Evolutionary conservation across 2,113 vertebrate genomes (phyloP).

Genomic region (Lanius ludovicianus): DNA sequence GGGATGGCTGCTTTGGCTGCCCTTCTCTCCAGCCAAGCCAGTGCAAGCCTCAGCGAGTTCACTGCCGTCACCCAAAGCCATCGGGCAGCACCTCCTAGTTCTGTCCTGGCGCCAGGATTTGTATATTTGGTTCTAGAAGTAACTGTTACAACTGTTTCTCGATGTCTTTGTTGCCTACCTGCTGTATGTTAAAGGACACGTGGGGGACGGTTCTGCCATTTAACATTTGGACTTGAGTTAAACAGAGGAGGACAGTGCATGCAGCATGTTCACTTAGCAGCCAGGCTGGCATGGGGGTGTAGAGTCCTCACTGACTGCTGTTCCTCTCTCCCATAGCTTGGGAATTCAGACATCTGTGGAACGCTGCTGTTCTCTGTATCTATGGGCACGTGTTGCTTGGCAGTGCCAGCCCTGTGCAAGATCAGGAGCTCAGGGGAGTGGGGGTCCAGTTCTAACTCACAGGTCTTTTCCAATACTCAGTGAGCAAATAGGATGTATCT

Average conservation of each 20-base stretch:
- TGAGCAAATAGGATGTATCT: not conserved
- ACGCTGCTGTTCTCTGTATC: not conserved
- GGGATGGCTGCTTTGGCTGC: constrained; percentile 99
- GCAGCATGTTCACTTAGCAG: constrained; percentile 52
- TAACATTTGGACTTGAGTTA: not conserved
- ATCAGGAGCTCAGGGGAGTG: not conserved
- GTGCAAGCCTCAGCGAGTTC: constrained; percentile 96
- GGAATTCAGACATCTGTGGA: not conserved
- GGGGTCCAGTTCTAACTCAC: not conserved
- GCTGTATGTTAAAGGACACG: constrained; percentile 63
- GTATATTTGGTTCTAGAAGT: constrained; percentile 96
- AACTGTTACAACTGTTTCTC: constrained; percentile 77
- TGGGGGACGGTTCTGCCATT: constrained; percentile 50
- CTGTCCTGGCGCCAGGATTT: constrained; percentile 98
- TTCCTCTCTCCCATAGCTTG: not conserved
- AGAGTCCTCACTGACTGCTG: not conserved
- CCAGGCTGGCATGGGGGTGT: constrained; percentile 8
- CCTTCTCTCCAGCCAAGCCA: constrained; percentile 98
- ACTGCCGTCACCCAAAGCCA: constrained; percentile 97
- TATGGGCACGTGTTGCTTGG: not conserved
- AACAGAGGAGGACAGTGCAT: constrained; percentile 19
- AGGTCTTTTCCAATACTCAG: not conserved
- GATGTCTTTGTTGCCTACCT: constrained; percentile 75
- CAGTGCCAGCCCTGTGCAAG: not conserved
- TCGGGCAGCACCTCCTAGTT: constrained; percentile 97